Base-by-base conservation (phyloP, 2,888 invertebrate genomes). In the Nudaria mundana region DNA sequence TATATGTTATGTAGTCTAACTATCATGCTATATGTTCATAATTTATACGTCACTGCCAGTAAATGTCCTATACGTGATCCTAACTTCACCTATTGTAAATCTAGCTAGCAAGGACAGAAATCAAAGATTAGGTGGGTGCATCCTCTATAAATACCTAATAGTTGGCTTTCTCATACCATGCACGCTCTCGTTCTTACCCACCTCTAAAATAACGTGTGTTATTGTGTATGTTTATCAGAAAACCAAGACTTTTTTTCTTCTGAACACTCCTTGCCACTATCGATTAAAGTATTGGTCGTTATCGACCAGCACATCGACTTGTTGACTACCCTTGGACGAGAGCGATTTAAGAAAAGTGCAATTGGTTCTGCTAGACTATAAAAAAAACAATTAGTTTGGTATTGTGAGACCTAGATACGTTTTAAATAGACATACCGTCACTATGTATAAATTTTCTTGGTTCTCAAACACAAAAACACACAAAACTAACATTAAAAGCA, bases 51-150 rank as follows among this genome's bases (percentile, higher is more conserved):
- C 32, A 38, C 42, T 52, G 60, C 60, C 52, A 35, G 7, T 28
- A 39, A 14, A 44, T 47, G 34, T 47, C 33, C 41, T 44, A 30
- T 60, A 53, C 48, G 62, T 61, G 61, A 60, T 55, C 61, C 62
- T 70, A 69, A 69, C 63, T 51, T 48, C 56, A 54, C 57, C 55
- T 52, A 53, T 52, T 58, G 55, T 62, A 64, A 68, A 68, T 72
- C 48, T 74, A 77, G 77, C 77, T 63, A 70, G 67, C 77, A 77
- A 77, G 77, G 77, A 77, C 40, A 77, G 71, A 66, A 56, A 67
- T 66, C 62, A 68, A 47, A 77, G 76, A 66, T 50, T 69, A 61
- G 76, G 77, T 77, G 71, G 72, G 77, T 74, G 51, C 45, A 41
- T 42, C 39, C 40, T 60, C 43, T 59, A 55, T 43, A 18, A n/a